These are phyloP conservation scores for Coturnix japonica DNA, from an alignment of 2,113 vertebrate genomes.

Conservation along the genomic window DNA sequence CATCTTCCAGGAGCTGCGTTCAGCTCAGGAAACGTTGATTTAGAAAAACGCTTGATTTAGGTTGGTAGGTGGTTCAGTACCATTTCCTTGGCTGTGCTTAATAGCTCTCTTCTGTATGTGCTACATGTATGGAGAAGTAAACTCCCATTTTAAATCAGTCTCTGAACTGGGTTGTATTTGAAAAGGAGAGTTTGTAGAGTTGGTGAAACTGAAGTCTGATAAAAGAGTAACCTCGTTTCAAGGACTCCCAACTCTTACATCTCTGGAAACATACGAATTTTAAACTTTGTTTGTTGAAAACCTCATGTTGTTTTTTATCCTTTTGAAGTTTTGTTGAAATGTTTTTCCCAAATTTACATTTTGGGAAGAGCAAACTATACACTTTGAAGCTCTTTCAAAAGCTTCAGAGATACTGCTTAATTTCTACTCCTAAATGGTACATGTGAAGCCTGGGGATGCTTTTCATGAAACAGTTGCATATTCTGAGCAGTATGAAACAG, in stretches of 20 bases:
- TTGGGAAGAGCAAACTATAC: neutral
- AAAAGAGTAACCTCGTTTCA: neutral
- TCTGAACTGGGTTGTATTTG: neutral
- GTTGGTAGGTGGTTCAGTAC: neutral
- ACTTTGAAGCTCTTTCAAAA: slow-evolving; percentile 6
- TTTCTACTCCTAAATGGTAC: neutral
- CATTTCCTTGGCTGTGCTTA: neutral
- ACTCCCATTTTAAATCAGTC: neutral
- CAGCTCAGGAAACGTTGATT: neutral
- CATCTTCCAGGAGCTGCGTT: neutral
- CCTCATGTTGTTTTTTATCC: neutral
- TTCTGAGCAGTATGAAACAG: neutral
- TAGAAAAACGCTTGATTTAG: neutral
- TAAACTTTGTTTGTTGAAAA: neutral
- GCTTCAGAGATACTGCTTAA: neutral
- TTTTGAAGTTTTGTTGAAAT: neutral
- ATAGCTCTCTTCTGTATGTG: neutral
- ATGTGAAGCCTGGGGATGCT: neutral
- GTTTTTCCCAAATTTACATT: neutral
- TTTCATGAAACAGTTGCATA: neutral
- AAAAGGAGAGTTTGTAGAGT: neutral
- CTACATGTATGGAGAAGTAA: neutral
- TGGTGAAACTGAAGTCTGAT: neutral
- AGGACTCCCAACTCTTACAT: neutral
- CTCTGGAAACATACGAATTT: neutral